Percentiles rank a stretch among this genome's conserved stretches.
phyloP scores from a whole-genome alignment of 2,797 vertebrate species.

The Chaetophractus vellerosus region DNA sequence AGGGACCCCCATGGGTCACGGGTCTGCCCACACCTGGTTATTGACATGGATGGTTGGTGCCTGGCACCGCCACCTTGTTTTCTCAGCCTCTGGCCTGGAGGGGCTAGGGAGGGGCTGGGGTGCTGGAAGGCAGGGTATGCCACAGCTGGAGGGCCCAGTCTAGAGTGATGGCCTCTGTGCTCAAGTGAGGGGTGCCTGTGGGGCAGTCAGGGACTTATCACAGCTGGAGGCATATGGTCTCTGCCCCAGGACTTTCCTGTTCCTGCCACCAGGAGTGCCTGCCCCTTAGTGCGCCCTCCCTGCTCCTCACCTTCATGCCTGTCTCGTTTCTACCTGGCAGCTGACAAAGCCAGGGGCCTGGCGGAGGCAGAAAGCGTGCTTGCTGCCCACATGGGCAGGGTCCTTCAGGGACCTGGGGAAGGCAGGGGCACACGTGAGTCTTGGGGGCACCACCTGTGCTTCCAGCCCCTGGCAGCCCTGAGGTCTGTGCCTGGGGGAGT shows the following conservation, averaged over 20 bases:
- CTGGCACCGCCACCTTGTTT: background rate
- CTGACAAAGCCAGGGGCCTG: too few species aligned
- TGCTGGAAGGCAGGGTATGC: background rate
- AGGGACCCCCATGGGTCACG: background rate
- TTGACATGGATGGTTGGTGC: background rate
- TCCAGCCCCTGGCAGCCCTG: background rate
- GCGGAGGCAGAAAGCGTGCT: background rate
- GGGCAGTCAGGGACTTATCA: background rate
- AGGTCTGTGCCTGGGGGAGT: background rate
- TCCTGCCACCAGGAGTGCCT: background rate
- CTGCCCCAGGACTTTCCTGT: background rate
- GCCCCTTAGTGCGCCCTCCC: background rate
- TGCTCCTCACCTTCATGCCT: background rate
- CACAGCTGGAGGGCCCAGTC: background rate
- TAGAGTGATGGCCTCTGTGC: background rate
- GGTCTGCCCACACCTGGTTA: background rate
- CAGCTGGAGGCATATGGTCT: background rate
- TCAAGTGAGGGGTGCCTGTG: background rate
- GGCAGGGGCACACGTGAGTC: background rate
- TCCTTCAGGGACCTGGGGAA: background rate
- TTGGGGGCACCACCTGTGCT: slow-evolving; percentile 18
- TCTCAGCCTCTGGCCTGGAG: background rate
- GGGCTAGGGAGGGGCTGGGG: background rate
- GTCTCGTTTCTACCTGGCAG: background rate
- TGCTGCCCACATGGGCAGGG: background rate